phyloP scores from a whole-genome alignment of 2,888 invertebrate species.

The Tachina lurida region DNA sequence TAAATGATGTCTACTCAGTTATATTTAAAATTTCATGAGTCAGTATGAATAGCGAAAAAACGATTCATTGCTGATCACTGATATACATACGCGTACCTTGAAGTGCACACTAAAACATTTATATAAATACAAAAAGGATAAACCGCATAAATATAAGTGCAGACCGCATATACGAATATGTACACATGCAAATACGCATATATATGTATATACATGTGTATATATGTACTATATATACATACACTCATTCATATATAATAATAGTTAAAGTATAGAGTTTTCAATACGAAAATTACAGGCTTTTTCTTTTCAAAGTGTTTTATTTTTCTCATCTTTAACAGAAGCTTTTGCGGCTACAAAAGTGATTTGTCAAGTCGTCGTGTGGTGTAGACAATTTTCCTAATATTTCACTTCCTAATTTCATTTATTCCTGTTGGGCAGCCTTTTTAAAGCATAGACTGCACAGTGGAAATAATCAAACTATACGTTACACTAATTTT shows the following conservation, averaged over 20 bases:
- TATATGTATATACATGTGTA: neutral
- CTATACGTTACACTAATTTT: neutral
- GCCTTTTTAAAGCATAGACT: neutral
- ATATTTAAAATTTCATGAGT: too few relatives aligned
- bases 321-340: neutral
- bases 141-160: constrained; percentile 46
- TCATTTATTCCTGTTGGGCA: constrained; percentile 3
- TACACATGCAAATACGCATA: neutral
- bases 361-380: neutral
- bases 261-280: constrained; percentile 54
- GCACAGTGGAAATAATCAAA: neutral
- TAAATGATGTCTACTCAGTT: too few relatives aligned
- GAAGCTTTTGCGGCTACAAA: neutral
- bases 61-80: too few relatives aligned
- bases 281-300: neutral
- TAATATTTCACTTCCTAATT: neutral
- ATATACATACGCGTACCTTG: neutral
- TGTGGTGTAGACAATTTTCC: neutral
- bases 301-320: neutral
- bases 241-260: constrained; percentile 7
- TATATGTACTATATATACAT: neutral
- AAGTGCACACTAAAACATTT: constrained; percentile 20
- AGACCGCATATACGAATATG: neutral
- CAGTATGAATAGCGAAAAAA: too few relatives aligned
- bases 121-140: constrained; percentile 44